These are phyloP conservation scores for Varanus komodoensis DNA, from an alignment of 2,113 vertebrate species.

Conservation along the genomic window DNA sequence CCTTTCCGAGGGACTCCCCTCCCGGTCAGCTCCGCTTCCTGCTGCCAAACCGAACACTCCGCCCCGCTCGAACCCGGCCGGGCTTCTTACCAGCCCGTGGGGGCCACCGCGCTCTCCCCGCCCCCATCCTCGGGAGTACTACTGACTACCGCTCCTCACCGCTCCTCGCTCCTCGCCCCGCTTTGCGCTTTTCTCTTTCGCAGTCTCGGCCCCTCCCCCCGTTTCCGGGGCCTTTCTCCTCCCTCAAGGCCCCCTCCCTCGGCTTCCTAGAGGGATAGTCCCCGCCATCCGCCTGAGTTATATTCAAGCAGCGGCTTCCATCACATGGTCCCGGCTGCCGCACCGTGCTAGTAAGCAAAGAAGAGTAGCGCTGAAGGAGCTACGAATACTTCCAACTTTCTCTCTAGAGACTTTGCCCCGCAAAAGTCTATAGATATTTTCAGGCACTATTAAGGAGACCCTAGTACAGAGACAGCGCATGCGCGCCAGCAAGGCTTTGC, in stretches of 20 bases:
- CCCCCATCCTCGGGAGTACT: no score
- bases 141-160: not conserved
- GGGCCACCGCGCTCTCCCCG: not conserved
- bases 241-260: not conserved
- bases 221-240: not conserved
- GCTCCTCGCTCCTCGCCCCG: accelerated
- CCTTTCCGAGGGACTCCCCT: not conserved
- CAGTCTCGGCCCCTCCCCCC: not conserved
- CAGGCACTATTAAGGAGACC: not conserved
- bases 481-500: not conserved
- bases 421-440: not conserved
- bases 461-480: not conserved
- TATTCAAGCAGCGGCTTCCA: not conserved
- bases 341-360: accelerated
- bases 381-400: not conserved
- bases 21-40: not conserved
- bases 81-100: not conserved
- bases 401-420: no score
- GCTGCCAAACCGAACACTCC: not conserved
- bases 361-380: no score
- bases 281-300: not conserved
- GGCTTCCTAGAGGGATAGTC: not conserved
- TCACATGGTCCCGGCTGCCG: accelerated
- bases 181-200: not conserved
- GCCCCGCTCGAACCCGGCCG: no score